These are phyloP conservation scores for Elanoides forficatus DNA, from an alignment of 2,113 vertebrate species.

Conservation along the genomic window DNA sequence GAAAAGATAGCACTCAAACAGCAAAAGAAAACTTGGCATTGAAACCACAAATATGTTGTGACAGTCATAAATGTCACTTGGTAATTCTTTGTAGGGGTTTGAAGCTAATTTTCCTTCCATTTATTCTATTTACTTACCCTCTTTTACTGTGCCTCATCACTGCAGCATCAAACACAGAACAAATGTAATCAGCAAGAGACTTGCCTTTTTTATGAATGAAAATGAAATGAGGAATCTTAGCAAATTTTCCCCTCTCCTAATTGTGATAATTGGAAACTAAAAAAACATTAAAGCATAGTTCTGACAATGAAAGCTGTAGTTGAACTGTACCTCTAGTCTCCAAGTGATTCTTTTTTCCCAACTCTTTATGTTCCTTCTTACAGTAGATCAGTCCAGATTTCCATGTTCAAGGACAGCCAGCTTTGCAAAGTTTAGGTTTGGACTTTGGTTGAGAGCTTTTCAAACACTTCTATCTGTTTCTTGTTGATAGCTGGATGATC, in stretches of 20 bases:
- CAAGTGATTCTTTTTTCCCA: not conserved
- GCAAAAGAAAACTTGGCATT: not conserved
- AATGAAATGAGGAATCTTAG: not conserved
- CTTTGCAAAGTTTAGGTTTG: not conserved
- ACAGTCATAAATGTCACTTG: not conserved
- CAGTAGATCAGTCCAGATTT: not conserved
- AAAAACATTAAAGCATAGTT: not conserved
- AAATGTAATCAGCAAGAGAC: not conserved
- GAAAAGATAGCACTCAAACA: not conserved
- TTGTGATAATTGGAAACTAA: not conserved
- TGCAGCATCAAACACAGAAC: not conserved
- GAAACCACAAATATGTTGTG: not conserved
- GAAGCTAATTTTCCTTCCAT: not conserved
- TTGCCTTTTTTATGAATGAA: not conserved
- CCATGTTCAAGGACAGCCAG: not conserved
- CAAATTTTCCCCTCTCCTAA: not conserved
- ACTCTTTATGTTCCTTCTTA: not conserved
- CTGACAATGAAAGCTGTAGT: not conserved
- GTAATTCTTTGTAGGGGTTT: not conserved
- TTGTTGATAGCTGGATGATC: not conserved
- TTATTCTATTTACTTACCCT: not conserved
- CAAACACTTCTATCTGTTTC: not conserved
- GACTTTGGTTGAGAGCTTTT: not conserved
- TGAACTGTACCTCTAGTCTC: not conserved
- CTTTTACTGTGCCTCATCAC: not conserved